A percentile compares a stretch with the other conserved stretches of the same genome.
Evolutionary conservation across 1,140 invertebrate genomes (phyloP).

Genomic region (Pygmarrhopalites habei): DNA sequence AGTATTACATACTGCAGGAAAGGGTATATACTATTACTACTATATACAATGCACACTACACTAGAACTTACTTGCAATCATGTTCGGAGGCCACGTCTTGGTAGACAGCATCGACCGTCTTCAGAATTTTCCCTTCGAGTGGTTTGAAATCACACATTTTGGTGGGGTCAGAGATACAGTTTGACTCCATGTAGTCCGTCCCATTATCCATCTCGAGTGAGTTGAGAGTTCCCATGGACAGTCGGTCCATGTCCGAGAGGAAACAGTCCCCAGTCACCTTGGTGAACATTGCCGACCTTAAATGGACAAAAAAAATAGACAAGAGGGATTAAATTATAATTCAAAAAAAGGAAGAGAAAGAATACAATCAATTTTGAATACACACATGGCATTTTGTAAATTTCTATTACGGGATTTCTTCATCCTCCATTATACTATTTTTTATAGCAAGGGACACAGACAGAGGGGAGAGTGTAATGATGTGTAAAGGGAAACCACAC

Average conservation of each 20-base stretch:
- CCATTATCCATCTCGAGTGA: conserved; percentile 41
- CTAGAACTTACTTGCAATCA: conserved; percentile 56
- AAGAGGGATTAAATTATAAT: conserved; percentile 5
- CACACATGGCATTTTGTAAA: background rate
- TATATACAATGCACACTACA: too few species aligned
- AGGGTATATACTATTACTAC: too few species aligned
- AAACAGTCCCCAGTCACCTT: conserved; percentile 75
- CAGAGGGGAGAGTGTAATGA: background rate
- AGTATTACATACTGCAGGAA: too few species aligned
- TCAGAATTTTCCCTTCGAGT: conserved; percentile 74
- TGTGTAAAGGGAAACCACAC: background rate
- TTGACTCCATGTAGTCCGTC: conserved; percentile 79
- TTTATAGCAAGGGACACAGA: too few species aligned
- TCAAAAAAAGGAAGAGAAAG: too few species aligned
- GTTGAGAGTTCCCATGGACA: conserved; percentile 56
- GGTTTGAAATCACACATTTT: conserved; percentile 90
- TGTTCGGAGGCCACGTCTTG: conserved; percentile 78
- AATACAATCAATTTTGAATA: background rate
- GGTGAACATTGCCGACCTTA: conserved; percentile 83
- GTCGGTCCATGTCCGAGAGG: conserved; percentile 80
- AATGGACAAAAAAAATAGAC: conserved; percentile 44
- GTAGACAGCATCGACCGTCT: conserved; percentile 88
- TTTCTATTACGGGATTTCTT: background rate
- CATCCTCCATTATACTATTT: too few species aligned
- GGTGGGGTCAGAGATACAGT: conserved; percentile 67